Base-by-base conservation (phyloP, 2,797 vertebrate genomes). In the Ciconia nigra region DNA sequence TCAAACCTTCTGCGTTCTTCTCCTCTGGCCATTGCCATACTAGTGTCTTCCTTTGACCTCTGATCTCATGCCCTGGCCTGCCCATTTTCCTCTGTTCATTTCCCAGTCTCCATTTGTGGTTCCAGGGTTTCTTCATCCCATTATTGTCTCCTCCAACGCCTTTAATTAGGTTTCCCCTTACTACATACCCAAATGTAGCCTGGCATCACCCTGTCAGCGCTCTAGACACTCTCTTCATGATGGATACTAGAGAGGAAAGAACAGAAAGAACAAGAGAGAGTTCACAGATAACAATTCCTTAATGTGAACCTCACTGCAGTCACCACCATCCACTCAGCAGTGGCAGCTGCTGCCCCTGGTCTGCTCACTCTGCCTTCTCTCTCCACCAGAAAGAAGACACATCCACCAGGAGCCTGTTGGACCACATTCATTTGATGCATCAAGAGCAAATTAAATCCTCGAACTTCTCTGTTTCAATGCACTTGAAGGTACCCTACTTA, bases 401-500 rank as follows among this genome's bases (percentile, higher is more conserved):
- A 83, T 88, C 29, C 33, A 83, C 83, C 37, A 69, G 29, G 7
- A 71, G 7, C 26, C 24, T 22, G 7, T 28, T 78, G n/a, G 57
- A 41, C 33, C 13, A 57, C 26, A 4, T 71, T 87, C 25, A 42
- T 82, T 67, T 37, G 41, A 9, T 42, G 13, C 14, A 70, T 54
- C 57, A 57, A 61, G 35, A 78, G 14, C 6, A 81, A 93, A 82
- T 73, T 51, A 76, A 76, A 93, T 69, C 24, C 63, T 22, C 29
- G 59, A 2, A 62, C 21, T 41, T 89, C 55, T 77, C 58, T 72
- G 22, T 59, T 85, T 83, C 31, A 79, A 42, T 80, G 15, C 22
- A 77, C 39, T 91, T 88, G 26, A 84, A 49, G 58, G 62, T 81
- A 81, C n/a, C 61, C 14, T 81, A 72, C 35, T 82, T 83, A 69